Conservation (phyloP, 2,113 vertebrate species). For the Tragelaphus scriptus region DNA sequence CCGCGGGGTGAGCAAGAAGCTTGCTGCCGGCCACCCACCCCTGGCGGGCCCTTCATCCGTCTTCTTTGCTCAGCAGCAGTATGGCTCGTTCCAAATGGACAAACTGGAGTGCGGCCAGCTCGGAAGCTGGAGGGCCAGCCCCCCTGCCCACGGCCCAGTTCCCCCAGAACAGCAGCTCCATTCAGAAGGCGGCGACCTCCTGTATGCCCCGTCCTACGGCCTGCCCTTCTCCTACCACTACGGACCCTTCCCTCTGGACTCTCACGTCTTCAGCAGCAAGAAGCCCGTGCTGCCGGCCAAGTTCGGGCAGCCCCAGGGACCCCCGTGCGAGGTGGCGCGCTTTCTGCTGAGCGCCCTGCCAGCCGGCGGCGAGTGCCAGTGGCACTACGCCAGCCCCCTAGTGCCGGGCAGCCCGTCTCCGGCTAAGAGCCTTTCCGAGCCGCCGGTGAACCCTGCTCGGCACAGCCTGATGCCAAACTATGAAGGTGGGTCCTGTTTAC, state of each 20-base stretch:
- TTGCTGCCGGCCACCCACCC: accelerated
- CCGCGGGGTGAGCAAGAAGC: accelerated
- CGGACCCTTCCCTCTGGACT: conserved; percentile 82
- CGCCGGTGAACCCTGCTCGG: conserved; percentile 72
- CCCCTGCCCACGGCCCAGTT: conserved; percentile 69
- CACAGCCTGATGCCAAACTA: conserved; percentile 79
- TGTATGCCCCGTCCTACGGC: conserved; percentile 81
- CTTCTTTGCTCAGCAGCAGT: conserved; percentile 73
- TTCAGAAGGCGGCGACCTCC: conserved; percentile 80
- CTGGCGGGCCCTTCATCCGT: background rate
- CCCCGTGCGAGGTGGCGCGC: conserved; percentile 83
- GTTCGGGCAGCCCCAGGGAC: conserved; percentile 79
- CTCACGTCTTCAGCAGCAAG: conserved; percentile 81
- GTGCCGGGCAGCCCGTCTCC: conserved; percentile 75
- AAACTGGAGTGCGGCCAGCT: conserved; percentile 83
- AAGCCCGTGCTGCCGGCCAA: conserved; percentile 81
- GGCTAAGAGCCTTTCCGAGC: conserved; percentile 76
- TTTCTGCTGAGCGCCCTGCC: conserved; percentile 86
- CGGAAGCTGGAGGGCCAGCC: conserved; percentile 83
- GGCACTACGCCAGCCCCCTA: conserved; percentile 83
- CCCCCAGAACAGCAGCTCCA: conserved; percentile 83
- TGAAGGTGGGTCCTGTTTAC: conserved; percentile 81
- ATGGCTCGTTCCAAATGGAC: conserved; percentile 82
- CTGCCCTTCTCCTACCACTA: conserved; percentile 87
- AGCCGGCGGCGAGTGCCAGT: conserved; percentile 82